These are phyloP conservation scores for Redunca redunca DNA, from an alignment of 2,113 vertebrate genomes.

Conservation along the genomic window DNA sequence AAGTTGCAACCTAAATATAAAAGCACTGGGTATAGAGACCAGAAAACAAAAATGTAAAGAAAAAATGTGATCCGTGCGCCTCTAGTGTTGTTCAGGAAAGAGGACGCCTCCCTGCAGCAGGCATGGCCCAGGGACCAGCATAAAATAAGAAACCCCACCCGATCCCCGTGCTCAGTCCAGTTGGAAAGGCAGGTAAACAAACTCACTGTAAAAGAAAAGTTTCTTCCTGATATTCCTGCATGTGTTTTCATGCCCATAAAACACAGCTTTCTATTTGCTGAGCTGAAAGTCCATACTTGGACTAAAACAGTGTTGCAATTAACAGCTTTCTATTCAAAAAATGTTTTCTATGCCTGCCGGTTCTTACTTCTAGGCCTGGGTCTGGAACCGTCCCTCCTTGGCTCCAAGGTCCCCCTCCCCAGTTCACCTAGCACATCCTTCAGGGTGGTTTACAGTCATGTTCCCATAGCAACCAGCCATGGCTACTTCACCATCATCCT, in stretches of 20 bases:
- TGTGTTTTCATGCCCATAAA: background rate
- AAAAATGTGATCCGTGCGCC: background rate
- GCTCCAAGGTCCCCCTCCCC: background rate
- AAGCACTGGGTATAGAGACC: background rate
- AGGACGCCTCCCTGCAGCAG: background rate
- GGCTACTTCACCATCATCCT: background rate
- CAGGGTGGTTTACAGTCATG: rapidly evolving
- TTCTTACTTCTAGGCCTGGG: background rate
- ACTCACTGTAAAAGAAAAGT: background rate
- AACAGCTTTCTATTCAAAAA: background rate
- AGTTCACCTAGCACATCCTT: background rate
- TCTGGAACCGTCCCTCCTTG: background rate
- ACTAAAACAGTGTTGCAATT: background rate
- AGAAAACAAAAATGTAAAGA: background rate
- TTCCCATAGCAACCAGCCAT: too few relatives aligned
- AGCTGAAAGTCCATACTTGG: background rate
- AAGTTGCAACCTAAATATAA: background rate
- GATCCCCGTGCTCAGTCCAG: rapidly evolving
- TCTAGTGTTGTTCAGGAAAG: background rate
- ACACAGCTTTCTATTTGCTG: background rate
- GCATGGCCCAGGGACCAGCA: background rate
- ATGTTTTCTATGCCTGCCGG: background rate
- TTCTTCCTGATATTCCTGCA: background rate
- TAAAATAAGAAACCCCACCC: background rate
- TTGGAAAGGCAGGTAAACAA: background rate